These are phyloP conservation scores for Calonectris borealis DNA, from an alignment of 2,113 vertebrate species.

Conservation along the genomic window DNA sequence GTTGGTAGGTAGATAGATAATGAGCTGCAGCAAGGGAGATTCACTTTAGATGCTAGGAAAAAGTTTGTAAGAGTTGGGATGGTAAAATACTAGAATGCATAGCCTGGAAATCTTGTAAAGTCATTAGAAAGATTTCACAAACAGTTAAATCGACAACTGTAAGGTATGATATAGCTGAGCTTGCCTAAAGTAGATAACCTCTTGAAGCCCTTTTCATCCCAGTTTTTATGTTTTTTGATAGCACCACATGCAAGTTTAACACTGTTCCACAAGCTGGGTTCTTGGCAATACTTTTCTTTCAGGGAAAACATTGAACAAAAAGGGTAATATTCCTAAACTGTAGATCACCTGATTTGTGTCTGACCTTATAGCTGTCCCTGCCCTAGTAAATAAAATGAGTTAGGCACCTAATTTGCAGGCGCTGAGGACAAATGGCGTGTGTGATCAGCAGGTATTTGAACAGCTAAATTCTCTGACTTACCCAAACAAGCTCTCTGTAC, in stretches of 20 bases:
- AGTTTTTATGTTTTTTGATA: not conserved
- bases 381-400: not conserved
- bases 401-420: not conserved
- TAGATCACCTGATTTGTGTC: not conserved
- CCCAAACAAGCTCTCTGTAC: not conserved
- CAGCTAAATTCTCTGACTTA: not conserved
- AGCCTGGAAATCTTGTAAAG: rapidly evolving
- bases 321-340: not conserved
- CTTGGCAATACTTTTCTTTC: not conserved
- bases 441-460: not conserved
- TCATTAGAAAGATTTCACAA: not conserved
- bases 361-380: not conserved
- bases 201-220: not conserved
- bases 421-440: not conserved
- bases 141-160: not conserved
- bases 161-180: not conserved
- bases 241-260: not conserved
- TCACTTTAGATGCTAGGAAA: not conserved
- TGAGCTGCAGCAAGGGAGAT: not conserved
- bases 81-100: not conserved
- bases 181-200: not conserved
- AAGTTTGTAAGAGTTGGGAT: not conserved
- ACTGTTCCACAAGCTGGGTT: not conserved
- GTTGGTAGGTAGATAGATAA: not conserved
- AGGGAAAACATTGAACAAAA: not conserved